Evolutionary conservation across 2,797 vertebrate species (phyloP).

Genomic region (Brotula barbata): DNA sequence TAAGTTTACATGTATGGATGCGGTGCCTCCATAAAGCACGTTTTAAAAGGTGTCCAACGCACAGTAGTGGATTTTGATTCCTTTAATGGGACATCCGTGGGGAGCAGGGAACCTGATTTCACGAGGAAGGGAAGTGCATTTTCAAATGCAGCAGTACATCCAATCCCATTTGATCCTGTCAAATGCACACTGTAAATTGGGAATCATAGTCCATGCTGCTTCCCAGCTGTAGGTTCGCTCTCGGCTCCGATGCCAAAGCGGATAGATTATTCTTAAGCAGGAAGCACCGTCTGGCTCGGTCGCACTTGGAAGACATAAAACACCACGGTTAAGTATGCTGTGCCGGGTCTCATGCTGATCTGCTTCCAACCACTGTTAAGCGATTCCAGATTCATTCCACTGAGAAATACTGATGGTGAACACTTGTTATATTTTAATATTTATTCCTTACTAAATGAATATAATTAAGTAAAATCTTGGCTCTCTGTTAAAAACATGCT

Average conservation of each 20-base stretch:
- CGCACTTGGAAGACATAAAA: conserved; percentile 61
- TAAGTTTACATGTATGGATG: conserved; percentile 45
- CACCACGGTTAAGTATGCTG: conserved; percentile 53
- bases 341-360: conserved; percentile 29
- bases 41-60: conserved; percentile 58
- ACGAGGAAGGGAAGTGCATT: conserved; percentile 55
- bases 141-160: conserved; percentile 56
- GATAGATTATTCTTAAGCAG: conserved; percentile 59
- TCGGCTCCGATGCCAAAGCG: conserved; percentile 38
- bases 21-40: conserved; percentile 48
- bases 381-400: conserved; percentile 24
- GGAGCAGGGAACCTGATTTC: conserved; percentile 63
- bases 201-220: conserved; percentile 55
- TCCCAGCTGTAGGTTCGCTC: conserved; percentile 54
- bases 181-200: conserved; percentile 54
- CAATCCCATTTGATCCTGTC: conserved; percentile 68
- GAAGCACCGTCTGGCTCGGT: conserved; percentile 43
- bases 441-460: background rate
- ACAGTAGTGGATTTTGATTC: conserved; percentile 57
- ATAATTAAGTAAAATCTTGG: too few relatives aligned
- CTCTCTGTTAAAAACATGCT: too few relatives aligned
- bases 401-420: conserved; percentile 22
- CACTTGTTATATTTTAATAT: background rate
- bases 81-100: conserved; percentile 56
- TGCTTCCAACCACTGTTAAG: conserved; percentile 28